phyloP scores from a whole-genome alignment of 2,888 invertebrate species.

The Eilema sororculum region DNA sequence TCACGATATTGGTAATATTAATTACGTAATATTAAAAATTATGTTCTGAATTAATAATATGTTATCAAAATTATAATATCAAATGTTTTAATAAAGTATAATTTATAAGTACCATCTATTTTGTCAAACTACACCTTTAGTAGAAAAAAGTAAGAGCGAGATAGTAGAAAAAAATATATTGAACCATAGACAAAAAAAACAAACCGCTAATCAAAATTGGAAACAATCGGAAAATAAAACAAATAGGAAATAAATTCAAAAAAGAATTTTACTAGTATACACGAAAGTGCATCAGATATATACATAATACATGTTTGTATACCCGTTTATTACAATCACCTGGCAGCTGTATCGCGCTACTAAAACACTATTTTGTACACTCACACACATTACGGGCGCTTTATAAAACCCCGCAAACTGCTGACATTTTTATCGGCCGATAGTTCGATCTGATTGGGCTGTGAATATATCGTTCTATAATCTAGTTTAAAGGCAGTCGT shows the following conservation, averaged over 20 bases:
- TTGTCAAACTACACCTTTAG: not conserved
- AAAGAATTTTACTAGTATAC: constrained; percentile 72
- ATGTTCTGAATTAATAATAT: not conserved
- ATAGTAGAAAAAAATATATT: not conserved
- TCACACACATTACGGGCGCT: constrained; percentile 3
- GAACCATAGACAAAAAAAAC: not conserved
- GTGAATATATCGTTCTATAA: no score
- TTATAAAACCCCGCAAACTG: not conserved
- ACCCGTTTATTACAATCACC: constrained; percentile 55
- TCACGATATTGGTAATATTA: not conserved
- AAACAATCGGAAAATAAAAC: constrained; percentile 63
- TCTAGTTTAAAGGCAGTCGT: no score
- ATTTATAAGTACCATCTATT: not conserved
- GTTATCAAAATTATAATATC: not conserved
- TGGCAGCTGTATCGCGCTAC: constrained; percentile 31
- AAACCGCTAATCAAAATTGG: constrained; percentile 7
- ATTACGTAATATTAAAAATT: not conserved
- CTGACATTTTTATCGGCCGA: no score
- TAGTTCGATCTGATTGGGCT: no score
- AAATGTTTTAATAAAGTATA: not conserved
- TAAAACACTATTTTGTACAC: not conserved
- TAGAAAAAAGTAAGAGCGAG: not conserved
- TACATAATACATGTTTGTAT: constrained; percentile 71
- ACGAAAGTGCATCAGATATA: constrained; percentile 56
- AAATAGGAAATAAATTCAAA: constrained; percentile 61